Evolutionary conservation across 1,140 invertebrate genomes (phyloP).

Genomic region (Yoshiicerus persimilis): DNA sequence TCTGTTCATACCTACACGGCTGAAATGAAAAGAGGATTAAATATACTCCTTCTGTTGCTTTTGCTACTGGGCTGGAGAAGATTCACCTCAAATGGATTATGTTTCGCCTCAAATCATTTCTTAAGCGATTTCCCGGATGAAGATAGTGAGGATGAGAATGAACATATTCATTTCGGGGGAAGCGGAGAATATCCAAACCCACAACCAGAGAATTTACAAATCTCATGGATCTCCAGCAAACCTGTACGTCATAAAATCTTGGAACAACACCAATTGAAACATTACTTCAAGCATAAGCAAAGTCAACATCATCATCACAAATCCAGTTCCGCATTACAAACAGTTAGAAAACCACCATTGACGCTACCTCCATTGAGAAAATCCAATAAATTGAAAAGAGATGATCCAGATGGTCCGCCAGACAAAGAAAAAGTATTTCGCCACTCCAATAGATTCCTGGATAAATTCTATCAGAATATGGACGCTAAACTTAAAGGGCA

Average conservation of each 20-base stretch:
- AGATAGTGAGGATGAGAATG: neutral
- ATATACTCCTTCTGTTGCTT: conserved; percentile 30
- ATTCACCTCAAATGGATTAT: neutral
- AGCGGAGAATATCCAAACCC: neutral
- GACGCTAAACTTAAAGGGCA: neutral
- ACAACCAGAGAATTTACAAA: neutral
- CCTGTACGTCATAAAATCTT: neutral
- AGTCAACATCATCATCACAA: conserved; percentile 22
- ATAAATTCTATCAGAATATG: conserved; percentile 31
- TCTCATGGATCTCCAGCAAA: conserved; percentile 1
- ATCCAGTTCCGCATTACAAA: neutral
- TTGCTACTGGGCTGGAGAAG: conserved; percentile 31
- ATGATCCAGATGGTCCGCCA: neutral
- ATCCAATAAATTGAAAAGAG: neutral
- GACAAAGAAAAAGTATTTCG: conserved; percentile 20
- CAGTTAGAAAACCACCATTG: neutral
- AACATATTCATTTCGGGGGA: neutral
- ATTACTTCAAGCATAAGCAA: conserved; percentile 3
- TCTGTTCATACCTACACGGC: neutral
- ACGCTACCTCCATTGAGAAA: neutral
- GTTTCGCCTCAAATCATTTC: neutral
- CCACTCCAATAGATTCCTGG: conserved; percentile 24
- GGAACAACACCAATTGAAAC: neutral
- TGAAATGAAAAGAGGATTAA: conserved; percentile 32
- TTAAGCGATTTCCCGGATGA: neutral